These are phyloP conservation scores for Drosophila mimetica DNA, from an alignment of 2,888 invertebrate genomes.

Conservation along the genomic window DNA sequence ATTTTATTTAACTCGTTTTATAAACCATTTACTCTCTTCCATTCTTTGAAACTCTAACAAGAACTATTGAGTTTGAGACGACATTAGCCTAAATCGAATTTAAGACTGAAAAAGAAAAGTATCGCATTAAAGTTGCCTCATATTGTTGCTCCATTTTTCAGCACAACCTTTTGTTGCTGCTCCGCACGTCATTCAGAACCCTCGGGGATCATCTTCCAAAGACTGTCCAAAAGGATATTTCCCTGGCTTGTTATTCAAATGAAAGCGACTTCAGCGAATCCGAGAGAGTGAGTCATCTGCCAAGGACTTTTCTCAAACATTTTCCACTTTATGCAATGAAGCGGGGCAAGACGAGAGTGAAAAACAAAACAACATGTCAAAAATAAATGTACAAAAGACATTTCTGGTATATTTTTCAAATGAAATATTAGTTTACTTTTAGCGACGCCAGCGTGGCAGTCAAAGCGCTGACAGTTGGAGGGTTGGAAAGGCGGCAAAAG, in stretches of 20 bases:
- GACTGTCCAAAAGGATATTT: conserved; percentile 63
- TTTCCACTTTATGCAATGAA: conserved; percentile 63
- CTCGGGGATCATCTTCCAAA: conserved; percentile 35
- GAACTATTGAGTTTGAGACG: neutral
- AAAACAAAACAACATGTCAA: conserved; percentile 79
- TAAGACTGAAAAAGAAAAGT: neutral
- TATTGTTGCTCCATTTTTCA: conserved; percentile 21
- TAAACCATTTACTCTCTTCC: neutral
- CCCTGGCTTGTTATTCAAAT: conserved; percentile 68
- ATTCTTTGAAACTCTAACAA: neutral
- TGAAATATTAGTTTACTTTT: conserved; percentile 79
- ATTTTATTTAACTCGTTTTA: neutral
- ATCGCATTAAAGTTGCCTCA: conserved; percentile 2
- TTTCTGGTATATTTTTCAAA: conserved; percentile 77
- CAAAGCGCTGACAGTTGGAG: conserved; percentile 67
- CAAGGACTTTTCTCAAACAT: conserved; percentile 63
- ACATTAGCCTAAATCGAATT: conserved; percentile 30
- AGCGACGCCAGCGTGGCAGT: conserved; percentile 62
- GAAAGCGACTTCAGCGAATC: conserved; percentile 68
- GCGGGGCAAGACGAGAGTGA: conserved; percentile 42
- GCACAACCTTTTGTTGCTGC: conserved; percentile 6
- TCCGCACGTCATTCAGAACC: neutral
- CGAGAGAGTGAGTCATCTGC: conserved; percentile 49
- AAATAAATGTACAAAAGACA: conserved; percentile 79
- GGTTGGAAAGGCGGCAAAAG: conserved; percentile 1